Base-by-base conservation (phyloP, 2,888 invertebrate genomes). In the Abrostola tripartita region DNA sequence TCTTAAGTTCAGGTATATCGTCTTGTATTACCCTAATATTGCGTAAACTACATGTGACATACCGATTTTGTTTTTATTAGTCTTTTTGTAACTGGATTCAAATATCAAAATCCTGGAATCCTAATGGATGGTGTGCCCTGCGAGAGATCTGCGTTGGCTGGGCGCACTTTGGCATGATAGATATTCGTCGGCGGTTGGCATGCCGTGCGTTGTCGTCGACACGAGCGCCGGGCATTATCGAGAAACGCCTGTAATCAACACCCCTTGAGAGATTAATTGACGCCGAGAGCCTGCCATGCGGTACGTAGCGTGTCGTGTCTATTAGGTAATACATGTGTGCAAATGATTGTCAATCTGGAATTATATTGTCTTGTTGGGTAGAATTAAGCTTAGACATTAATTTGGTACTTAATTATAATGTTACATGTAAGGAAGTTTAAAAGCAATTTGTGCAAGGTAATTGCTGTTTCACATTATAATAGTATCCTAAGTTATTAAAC, bases 41-140 rank as follows among this genome's bases (percentile, higher is more conserved):
- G n/a, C n/a, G n/a, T n/a, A n/a, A n/a, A n/a, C n/a, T n/a, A n/a
- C n/a, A n/a, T n/a, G n/a, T n/a, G n/a, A n/a, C n/a, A n/a, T n/a
- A n/a, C n/a, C n/a, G n/a, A n/a, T n/a, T n/a, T n/a, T n/a, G n/a
- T n/a, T n/a, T n/a, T n/a, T n/a, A n/a, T n/a, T n/a, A n/a, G n/a
- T n/a, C n/a, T n/a, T n/a, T n/a, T n/a, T 14, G 7, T 49, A 8
- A 9, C 14, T 49, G 1, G 4, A 41, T 38, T 83, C 66, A 91
- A 64, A 83, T 61, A 78, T 92, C 93, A 66, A 93, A 93, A 11
- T 91, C 90, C 65, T 92, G 92, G 55, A 89, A 87, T 42, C 93
- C 93, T 6, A 93, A 81, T 0, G 90, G 88, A 12, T 85, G 83
- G 2, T 77, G 68, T 1, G 72, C 51, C 64, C 86, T 91, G 44